A percentile compares a stretch with the other conserved stretches of the same genome.
These are phyloP conservation scores for Terebella lapidaria DNA, from an alignment of 2,888 invertebrate species.

Conservation along the genomic window DNA sequence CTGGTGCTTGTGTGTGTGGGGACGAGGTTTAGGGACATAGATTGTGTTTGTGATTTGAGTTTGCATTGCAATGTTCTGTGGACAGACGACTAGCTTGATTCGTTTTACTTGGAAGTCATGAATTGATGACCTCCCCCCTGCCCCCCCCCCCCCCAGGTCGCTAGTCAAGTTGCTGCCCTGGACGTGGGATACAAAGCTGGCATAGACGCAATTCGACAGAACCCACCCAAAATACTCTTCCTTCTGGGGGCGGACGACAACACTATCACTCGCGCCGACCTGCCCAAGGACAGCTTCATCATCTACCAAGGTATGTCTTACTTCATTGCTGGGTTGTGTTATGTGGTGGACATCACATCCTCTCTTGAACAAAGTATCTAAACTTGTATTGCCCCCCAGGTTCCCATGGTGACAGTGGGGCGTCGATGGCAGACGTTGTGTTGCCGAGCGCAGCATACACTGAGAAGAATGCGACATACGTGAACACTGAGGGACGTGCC, in stretches of 20 bases:
- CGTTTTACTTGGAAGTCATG: too few relatives aligned
- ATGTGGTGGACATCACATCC: not conserved
- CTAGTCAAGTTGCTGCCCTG: slow-evolving; percentile 75
- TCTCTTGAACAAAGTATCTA: not conserved
- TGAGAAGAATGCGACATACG: slow-evolving; percentile 95
- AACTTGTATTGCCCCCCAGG: slow-evolving; percentile 19
- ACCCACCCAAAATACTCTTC: slow-evolving; percentile 72
- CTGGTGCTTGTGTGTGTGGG: too few relatives aligned
- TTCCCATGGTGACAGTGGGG: slow-evolving; percentile 87
- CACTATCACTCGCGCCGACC: slow-evolving; percentile 68
- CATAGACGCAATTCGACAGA: slow-evolving; percentile 60
- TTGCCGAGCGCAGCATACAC: slow-evolving; percentile 95
- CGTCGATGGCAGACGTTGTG: slow-evolving; percentile 84
- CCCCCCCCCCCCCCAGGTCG: slow-evolving; percentile 51
- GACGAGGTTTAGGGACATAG: too few relatives aligned
- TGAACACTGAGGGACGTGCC: slow-evolving; percentile 91
- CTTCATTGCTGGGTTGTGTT: not conserved
- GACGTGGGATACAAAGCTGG: slow-evolving; percentile 90
- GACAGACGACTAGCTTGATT: too few relatives aligned
- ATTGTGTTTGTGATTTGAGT: too few relatives aligned
- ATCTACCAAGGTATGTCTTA: slow-evolving; percentile 70
- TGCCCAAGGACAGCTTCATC: slow-evolving; percentile 77
- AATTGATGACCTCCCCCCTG: too few relatives aligned
- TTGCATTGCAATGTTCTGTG: too few relatives aligned
- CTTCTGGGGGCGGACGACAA: slow-evolving; percentile 91